Conservation (phyloP, 1,140 invertebrate species). For the Pseudomyrmex pallidus region DNA sequence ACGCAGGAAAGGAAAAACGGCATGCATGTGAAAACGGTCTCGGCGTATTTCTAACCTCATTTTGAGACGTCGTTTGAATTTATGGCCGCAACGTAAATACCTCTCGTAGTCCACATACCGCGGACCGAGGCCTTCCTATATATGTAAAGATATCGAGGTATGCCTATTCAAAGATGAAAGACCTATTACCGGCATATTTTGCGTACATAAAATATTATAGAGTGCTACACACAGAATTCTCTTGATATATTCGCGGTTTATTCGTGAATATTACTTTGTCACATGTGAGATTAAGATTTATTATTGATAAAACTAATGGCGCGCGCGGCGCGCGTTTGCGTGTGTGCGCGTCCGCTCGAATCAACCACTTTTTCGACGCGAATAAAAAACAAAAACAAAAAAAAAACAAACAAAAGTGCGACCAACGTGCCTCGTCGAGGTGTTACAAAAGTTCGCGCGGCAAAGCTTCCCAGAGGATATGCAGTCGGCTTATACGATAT, state of each 20-base stretch:
- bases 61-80: conserved; percentile 71
- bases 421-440: conserved; percentile 36
- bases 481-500: conserved; percentile 59
- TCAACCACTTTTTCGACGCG: conserved; percentile 27
- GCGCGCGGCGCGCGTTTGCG: background rate
- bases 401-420: conserved; percentile 38
- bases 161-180: conserved; percentile 74
- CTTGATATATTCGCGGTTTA: conserved; percentile 23
- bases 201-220: conserved; percentile 47
- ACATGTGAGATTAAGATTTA: too few relatives aligned
- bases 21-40: conserved; percentile 64
- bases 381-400: background rate
- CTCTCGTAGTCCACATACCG: conserved; percentile 68
- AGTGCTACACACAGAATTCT: conserved; percentile 42
- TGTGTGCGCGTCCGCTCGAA: conserved; percentile 42
- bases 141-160: conserved; percentile 64
- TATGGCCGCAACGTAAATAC: conserved; percentile 73
- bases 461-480: conserved; percentile 39
- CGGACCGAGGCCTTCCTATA: conserved; percentile 58
- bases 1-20: conserved; percentile 28
- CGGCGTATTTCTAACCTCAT: conserved; percentile 72
- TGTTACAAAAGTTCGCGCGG: conserved; percentile 49
- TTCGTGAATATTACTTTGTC: conserved; percentile 9
- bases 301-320: background rate
- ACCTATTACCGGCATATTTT: conserved; percentile 58